Percentiles rank a stretch among this genome's conserved stretches.
phyloP scores from a whole-genome alignment of 1,140 invertebrate species.

The Euura lappo region DNA sequence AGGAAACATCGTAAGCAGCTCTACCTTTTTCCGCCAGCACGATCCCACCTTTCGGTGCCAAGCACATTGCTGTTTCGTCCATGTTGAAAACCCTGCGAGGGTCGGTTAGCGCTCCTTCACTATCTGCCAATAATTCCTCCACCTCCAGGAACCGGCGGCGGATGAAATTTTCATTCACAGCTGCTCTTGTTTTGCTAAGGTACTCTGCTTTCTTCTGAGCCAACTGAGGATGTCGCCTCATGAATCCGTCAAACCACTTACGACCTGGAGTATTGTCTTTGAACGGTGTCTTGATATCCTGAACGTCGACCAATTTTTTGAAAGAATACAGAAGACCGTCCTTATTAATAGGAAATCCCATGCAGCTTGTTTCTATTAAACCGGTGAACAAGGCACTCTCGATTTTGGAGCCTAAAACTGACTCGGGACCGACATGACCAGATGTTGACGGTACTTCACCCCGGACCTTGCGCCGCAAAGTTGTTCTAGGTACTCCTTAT shows the following conservation, averaged over 20 bases:
- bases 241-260: slow-evolving; percentile 36
- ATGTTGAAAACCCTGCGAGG: background rate
- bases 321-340: slow-evolving; percentile 32
- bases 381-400: background rate
- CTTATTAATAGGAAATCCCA: slow-evolving; percentile 36
- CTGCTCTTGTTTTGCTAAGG: slow-evolving; percentile 29
- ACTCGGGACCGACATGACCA: too few relatives aligned
- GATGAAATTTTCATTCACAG: slow-evolving; percentile 34
- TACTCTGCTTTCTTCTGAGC: slow-evolving; percentile 32
- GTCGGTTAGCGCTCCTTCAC: background rate
- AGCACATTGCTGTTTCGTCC: slow-evolving; percentile 8
- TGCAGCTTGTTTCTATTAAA: slow-evolving; percentile 22
- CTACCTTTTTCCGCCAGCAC: slow-evolving; percentile 12
- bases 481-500: too few relatives aligned
- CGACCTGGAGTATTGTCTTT: slow-evolving; percentile 31
- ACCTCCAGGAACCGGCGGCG: slow-evolving; percentile 34
- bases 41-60: slow-evolving; percentile 11
- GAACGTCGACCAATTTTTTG: slow-evolving; percentile 24
- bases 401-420: too few relatives aligned
- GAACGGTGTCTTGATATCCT: slow-evolving; percentile 16
- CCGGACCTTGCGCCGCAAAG: too few relatives aligned
- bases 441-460: too few relatives aligned
- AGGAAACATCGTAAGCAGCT: slow-evolving; percentile 16
- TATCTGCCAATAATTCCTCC: slow-evolving; percentile 20
- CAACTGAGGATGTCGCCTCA: slow-evolving; percentile 30